phyloP scores from a whole-genome alignment of 2,797 vertebrate genomes.

The Peromyscus nudipes region DNA sequence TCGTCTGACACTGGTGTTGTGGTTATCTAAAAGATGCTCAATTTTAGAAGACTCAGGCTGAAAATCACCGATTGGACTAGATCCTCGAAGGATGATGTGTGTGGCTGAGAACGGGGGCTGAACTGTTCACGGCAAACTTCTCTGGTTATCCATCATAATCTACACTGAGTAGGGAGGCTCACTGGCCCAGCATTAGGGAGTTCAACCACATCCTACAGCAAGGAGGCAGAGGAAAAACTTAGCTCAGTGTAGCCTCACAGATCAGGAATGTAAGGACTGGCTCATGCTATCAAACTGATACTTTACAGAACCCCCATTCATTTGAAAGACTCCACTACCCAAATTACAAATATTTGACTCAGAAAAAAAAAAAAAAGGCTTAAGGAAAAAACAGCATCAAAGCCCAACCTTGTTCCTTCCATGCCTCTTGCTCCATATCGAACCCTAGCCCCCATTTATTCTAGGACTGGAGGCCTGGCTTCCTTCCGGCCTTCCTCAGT shows the following conservation, averaged over 20 bases:
- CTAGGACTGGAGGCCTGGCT: neutral
- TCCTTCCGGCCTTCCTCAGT: neutral
- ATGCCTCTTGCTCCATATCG: neutral
- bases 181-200: neutral
- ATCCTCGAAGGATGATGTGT: neutral
- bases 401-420: neutral
- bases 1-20: neutral
- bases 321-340: neutral
- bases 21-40: neutral
- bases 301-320: neutral
- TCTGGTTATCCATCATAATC: neutral
- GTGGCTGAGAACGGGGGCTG: neutral
- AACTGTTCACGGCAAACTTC: neutral
- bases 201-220: neutral
- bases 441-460: neutral
- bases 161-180: neutral
- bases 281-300: neutral
- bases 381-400: neutral
- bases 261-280: neutral
- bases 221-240: neutral
- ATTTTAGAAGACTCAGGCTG: slow-evolving; percentile 30
- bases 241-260: neutral
- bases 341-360: neutral
- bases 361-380: neutral
- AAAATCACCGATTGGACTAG: neutral